These are phyloP conservation scores for Anas bernieri DNA, from an alignment of 2,797 vertebrate species.

Conservation along the genomic window DNA sequence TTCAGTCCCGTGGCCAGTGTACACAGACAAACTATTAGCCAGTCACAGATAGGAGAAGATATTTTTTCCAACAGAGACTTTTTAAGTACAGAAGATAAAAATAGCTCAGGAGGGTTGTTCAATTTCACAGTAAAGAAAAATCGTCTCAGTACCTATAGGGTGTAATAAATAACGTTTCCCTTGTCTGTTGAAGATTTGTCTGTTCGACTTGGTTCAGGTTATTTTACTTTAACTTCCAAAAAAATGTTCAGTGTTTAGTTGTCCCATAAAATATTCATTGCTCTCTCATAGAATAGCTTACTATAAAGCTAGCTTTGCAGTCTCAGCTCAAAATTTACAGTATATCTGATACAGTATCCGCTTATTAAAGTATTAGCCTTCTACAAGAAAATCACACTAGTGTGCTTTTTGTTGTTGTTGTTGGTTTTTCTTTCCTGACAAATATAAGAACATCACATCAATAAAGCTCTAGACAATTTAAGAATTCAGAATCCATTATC, in stretches of 20 bases:
- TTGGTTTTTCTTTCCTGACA: neutral
- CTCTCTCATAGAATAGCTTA: neutral
- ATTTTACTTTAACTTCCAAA: slow-evolving; percentile 6
- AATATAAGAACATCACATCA: slow-evolving; percentile 33
- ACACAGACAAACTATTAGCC: neutral
- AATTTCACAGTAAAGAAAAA: neutral
- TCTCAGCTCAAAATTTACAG: neutral
- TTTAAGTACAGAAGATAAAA: neutral
- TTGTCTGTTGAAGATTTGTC: neutral
- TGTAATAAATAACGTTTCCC: neutral
- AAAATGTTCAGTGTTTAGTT: neutral
- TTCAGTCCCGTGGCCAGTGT: neutral
- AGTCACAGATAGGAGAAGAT: neutral
- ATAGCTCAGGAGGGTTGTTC: neutral
- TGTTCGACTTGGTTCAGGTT: neutral
- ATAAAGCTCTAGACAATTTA: slow-evolving; percentile 43
- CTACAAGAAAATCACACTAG: neutral
- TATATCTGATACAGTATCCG: neutral
- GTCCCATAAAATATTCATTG: neutral
- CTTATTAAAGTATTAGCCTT: neutral
- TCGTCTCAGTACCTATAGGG: neutral
- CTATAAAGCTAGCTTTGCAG: neutral
- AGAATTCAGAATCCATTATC: slow-evolving; percentile 64
- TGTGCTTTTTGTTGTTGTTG: no score
- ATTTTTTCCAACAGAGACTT: neutral